A percentile compares a stretch with the other conserved stretches of the same genome.
These are phyloP conservation scores for Drosophila pandora DNA, from an alignment of 1,140 invertebrate genomes.

Conservation along the genomic window DNA sequence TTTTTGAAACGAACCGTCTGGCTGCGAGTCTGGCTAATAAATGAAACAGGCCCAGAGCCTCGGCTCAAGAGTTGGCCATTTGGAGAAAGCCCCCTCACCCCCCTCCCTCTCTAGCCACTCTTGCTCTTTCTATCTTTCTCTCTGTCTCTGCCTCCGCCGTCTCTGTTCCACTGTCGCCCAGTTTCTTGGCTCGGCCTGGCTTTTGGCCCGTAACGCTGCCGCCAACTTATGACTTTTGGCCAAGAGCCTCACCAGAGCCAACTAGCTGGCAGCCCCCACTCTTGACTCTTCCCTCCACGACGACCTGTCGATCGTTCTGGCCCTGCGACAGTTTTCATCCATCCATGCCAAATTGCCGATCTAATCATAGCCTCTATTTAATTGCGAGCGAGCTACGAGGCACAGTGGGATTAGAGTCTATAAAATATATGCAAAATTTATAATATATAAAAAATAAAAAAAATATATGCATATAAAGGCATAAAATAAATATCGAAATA, in stretches of 20 bases:
- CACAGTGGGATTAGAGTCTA: constrained; percentile 21
- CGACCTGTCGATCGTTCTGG: constrained; percentile 55
- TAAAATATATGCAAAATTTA: background rate
- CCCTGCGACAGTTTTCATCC: constrained; percentile 76
- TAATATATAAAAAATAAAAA: background rate
- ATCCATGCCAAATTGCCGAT: constrained; percentile 79
- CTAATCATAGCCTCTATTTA: constrained; percentile 63
- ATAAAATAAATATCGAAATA: no score
- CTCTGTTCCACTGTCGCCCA: background rate
- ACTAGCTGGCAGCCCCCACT: background rate
- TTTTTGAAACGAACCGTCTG: constrained; percentile 53
- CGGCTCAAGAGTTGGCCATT: constrained; percentile 11
- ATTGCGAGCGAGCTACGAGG: background rate
- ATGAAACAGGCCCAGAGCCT: constrained; percentile 51
- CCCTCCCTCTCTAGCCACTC: background rate
- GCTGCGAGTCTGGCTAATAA: constrained; percentile 62
- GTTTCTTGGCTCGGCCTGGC: constrained; percentile 60
- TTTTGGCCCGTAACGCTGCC: constrained; percentile 60
- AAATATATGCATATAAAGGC: background rate
- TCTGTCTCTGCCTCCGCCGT: background rate
- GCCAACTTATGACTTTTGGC: background rate
- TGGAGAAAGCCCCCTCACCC: constrained; percentile 46
- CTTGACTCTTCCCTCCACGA: background rate
- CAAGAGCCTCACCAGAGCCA: background rate
- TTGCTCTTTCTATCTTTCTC: no score